Evolutionary conservation across 1,140 invertebrate genomes (phyloP), one percentile per base, ranked within the genome.

Genomic region (Drosophila mauritiana): DNA sequence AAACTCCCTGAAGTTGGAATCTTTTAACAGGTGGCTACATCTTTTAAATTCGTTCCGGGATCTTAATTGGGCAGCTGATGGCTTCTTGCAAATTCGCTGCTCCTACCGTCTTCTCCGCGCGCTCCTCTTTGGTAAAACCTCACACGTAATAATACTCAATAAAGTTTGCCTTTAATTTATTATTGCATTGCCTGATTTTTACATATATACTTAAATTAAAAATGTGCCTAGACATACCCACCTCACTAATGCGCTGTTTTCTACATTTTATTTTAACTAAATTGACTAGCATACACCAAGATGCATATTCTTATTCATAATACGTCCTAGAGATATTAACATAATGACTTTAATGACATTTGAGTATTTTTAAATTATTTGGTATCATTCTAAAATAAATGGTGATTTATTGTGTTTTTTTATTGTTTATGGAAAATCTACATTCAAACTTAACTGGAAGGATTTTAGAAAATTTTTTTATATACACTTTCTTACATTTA

Each of bases 131-230:
- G 25, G 6, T 7, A 6, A 6, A 27, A 6, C 2, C 31, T 31
- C 31, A 31, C 31, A 7, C 1, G 31, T 31, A 31, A 39, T 13
- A 39, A 39, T 13, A 39, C 12, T 39, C 37, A 39, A 39, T 4
- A 54, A 36, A 36, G 15, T 39, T 64, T 64, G 52, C 70, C 22
- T 56, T 57, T 75, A 75, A 40, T 65, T 65, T 64, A 67, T 67
- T 76, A 76, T 75, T 76, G 73, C 73, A 67, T 74, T 52, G 54
- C 43, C 73, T 62, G 57, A 42, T 75, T 42, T 74, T 42, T 75
- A 76, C 73, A 73, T 73, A 76, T 27, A 67, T 43, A 53, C 34
- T 43, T 73, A 67, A 42, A 15, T 46, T 64, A 51, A 42, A 27
- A 74, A 74, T 63, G 57, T 53, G 58, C 43, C 43, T 72, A 73